Base-by-base conservation (phyloP, 37 sponge, comb jelly and placozoan genomes). In the Chondrosia reniformis region DNA sequence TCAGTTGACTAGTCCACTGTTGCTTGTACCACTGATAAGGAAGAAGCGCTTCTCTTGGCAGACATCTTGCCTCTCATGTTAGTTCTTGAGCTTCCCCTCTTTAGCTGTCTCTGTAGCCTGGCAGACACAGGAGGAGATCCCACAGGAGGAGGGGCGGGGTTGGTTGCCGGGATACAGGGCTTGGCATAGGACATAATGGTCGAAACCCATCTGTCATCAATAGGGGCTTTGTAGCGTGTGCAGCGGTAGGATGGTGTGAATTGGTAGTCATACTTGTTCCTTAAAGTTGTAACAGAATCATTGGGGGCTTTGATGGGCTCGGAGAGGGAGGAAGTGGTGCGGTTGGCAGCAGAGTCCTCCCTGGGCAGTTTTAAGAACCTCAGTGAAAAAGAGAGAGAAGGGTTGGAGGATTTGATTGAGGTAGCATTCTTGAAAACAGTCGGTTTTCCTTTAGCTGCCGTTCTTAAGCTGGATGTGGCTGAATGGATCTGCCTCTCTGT, bases 241-340 rank as follows among this genome's bases (percentile, higher is more conserved):
- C 34, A 34, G 31, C 36, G 66, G 66, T 64, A 64, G 19, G 66
- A 64, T 21, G 66, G 66, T 8, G 66, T 64, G 6, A 64, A 64
- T 36, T 64, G 66, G 66, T 2, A 64, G 6, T 8, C 32, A 12
- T 64, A 30, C 2, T 12, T 19, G 19, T 36, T 64, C 31, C 32
- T n/a, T 19, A 64, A 33, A 30, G 34, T 33, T 4, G 34, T 33
- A 24, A 56, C 27, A 28, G 58, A 28, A 4, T 56, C 58, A 56
- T 56, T 28, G 58, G n/a, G n/a, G n/a, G n/a, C n/a, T n/a, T n/a
- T n/a, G 15, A 49, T 49, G 10, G 52, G 52, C 52, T 49, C 52
- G 15, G 52, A 49, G 15, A 49, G 52, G 10, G 52, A 49, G 52
- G 15, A 19, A 15, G 15, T 15, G 15, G 10, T 15, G 15, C 10